A percentile compares a stretch with the other conserved stretches of the same genome.
Evolutionary conservation across 1,140 invertebrate species (phyloP).

Genomic region (Conus betulinus): DNA sequence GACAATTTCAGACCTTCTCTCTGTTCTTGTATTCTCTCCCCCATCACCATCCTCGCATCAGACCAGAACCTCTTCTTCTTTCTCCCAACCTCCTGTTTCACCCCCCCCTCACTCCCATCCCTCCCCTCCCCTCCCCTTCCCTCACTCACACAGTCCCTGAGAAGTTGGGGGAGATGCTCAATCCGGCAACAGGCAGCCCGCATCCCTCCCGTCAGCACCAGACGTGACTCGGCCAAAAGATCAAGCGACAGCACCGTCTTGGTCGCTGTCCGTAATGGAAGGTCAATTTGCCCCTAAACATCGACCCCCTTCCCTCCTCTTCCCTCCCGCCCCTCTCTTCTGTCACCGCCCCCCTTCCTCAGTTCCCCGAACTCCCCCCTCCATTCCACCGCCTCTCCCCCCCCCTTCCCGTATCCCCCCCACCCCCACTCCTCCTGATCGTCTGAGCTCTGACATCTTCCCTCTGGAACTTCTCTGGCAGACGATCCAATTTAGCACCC

Average conservation of each 20-base stretch:
- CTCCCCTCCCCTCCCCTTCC: too few relatives aligned
- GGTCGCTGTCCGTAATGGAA: neutral
- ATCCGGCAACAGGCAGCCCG: neutral
- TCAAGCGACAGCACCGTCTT: neutral
- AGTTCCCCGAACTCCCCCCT: neutral
- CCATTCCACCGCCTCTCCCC: neutral
- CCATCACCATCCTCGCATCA: too few relatives aligned
- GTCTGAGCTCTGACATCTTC: neutral
- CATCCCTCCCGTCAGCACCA: neutral
- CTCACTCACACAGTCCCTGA: too few relatives aligned
- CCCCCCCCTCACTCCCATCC: too few relatives aligned
- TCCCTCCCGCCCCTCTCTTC: neutral
- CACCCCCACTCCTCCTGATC: neutral
- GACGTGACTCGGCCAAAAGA: neutral
- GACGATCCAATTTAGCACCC: neutral
- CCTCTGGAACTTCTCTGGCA: neutral
- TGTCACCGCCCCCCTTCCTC: neutral
- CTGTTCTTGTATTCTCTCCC: too few relatives aligned
- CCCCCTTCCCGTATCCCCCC: neutral
- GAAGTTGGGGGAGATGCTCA: too few relatives aligned
- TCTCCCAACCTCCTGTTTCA: too few relatives aligned
- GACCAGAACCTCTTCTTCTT: too few relatives aligned
- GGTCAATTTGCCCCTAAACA: constrained; percentile 2
- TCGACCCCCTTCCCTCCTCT: neutral
- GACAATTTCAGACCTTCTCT: too few relatives aligned